Conservation (phyloP, 2,888 invertebrate genomes). For the Ormyrus rosae region DNA sequence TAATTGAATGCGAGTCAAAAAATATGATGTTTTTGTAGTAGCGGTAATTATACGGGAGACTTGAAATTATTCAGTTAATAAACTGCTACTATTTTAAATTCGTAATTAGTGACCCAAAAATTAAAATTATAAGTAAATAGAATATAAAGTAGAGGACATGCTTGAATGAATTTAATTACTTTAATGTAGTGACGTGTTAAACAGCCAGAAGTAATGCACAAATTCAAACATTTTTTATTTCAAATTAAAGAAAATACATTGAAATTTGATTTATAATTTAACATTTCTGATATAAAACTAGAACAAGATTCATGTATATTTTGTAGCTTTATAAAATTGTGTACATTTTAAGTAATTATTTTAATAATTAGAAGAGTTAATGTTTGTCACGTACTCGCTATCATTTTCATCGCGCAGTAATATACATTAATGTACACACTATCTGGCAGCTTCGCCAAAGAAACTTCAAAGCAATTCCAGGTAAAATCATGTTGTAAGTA, state of each 20-base stretch:
- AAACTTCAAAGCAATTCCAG: no score
- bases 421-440: no score
- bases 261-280: neutral
- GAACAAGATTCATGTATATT: neutral
- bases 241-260: neutral
- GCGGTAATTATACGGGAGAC: neutral
- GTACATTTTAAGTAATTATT: no score
- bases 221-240: neutral
- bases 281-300: neutral
- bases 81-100: neutral
- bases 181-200: neutral
- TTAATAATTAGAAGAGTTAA: no score
- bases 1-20: no score
- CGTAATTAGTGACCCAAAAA: slow-evolving; percentile 10
- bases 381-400: no score
- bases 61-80: neutral
- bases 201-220: neutral
- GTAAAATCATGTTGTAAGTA: no score
- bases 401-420: no score
- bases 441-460: no score
- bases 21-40: neutral
- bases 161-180: neutral
- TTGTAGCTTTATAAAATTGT: neutral
- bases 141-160: neutral
- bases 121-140: neutral